These are phyloP conservation scores for Terrapene triunguis DNA, from an alignment of 2,113 vertebrate genomes.

Conservation along the genomic window DNA sequence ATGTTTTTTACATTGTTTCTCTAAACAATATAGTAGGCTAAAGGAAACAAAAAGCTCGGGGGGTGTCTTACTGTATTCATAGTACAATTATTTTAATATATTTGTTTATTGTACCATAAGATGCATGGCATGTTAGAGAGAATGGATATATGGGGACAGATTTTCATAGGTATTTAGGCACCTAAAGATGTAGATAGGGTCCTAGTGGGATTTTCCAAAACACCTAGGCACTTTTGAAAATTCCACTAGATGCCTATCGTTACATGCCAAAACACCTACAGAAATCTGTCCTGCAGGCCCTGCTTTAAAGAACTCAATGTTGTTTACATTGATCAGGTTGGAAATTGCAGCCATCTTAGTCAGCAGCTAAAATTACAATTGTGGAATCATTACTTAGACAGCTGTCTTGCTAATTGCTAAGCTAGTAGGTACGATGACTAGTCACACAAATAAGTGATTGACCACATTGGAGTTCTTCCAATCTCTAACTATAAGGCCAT, in stretches of 20 bases:
- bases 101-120: neutral
- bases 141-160: neutral
- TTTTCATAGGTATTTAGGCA: neutral
- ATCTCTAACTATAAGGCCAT: neutral
- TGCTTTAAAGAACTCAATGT: neutral
- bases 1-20: neutral
- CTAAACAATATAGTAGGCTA: neutral
- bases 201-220: neutral
- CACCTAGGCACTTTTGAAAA: neutral
- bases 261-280: rapidly evolving
- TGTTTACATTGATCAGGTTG: neutral
- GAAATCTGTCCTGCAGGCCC: neutral
- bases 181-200: neutral
- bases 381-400: neutral
- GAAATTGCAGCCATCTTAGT: neutral
- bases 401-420: neutral
- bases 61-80: neutral
- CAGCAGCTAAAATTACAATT: neutral
- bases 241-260: no score
- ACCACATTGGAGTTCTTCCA: neutral
- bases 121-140: neutral
- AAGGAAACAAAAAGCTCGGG: neutral
- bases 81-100: neutral
- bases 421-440: neutral
- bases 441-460: neutral